Base-by-base conservation (phyloP, 1,140 invertebrate species). In the Triops cancriformis region DNA sequence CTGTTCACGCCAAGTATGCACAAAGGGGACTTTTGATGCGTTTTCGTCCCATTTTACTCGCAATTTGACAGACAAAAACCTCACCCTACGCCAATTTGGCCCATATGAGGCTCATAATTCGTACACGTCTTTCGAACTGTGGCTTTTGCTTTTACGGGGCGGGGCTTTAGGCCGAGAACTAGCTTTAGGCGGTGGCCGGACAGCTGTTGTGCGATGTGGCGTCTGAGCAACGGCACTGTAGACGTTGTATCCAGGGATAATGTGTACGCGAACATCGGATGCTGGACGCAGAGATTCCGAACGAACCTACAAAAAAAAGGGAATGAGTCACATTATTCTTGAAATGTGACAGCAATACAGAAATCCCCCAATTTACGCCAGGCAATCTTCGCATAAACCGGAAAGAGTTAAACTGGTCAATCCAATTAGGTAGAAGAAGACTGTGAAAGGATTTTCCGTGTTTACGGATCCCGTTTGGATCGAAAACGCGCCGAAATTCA, bases 211-310 rank as follows among this genome's bases (percentile, higher is more conserved):
- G 51, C 51, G 51, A 64, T 64, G 51, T 10, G 51, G 51, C 23
- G 51, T 64, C 23, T 64, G 77, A 9, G 77, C 72, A 14, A 43
- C 72, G n/a, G 77, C 73, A 18, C 51, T 73, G 82, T 92, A 90
- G 85, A 90, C 89, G 82, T 90, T 90, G 81, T 90, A 89, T 2
- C 89, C 89, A 0, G 89, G 91, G 82, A 94, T 91, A 42, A 94
- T 92, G 82, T 93, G 92, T 2, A 93, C 91, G 26, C 91, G 83
- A 2, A 92, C 89, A 74, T 93, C 91, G 7, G 89, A 87, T 0
- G 89, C 85, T 1, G 88, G 87, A 0, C 88, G 82, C 7, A 78
- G 23, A 18, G 77, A 73, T 27, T 78, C 77, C 41, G 41, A 43
- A 18, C 75, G 31, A 18, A 79, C 77, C 76, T 77, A 37, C 9